Percentiles rank a stretch among this genome's conserved stretches.
phyloP scores from a whole-genome alignment of 2,888 invertebrate genomes.

The Bombylius discolor region DNA sequence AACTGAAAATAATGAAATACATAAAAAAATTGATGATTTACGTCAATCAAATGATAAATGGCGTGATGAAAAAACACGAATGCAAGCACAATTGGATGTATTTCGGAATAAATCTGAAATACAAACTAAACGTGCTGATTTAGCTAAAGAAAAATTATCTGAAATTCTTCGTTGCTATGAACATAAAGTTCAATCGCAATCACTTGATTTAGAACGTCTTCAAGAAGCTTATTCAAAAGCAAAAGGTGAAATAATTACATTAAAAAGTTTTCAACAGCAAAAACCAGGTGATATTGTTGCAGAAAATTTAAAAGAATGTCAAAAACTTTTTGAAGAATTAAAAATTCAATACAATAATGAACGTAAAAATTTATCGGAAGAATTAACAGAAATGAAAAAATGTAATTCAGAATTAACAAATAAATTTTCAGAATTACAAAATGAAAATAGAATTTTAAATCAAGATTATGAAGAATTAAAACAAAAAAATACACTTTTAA shows the following conservation, averaged over 20 bases:
- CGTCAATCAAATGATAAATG: conserved; percentile 37
- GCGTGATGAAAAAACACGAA: conserved; percentile 31
- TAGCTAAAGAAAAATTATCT: conserved; percentile 58
- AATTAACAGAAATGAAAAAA: conserved; percentile 16
- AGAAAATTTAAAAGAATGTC: conserved; percentile 58
- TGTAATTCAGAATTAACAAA: conserved; percentile 10
- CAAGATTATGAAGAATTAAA: conserved; percentile 16
- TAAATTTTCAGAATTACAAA: conserved; percentile 12
- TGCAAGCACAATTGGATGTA: conserved; percentile 31
- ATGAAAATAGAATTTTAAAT: conserved; percentile 18
- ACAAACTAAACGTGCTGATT: conserved; percentile 47
- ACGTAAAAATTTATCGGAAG: conserved; percentile 42
- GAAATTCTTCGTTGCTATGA: conserved; percentile 63
- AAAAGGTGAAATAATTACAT: conserved; percentile 27
- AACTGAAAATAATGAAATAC: conserved; percentile 53
- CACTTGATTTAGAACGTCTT: conserved; percentile 31
- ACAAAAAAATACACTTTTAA: conserved; percentile 19
- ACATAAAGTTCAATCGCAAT: conserved; percentile 46
- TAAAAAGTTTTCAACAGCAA: conserved; percentile 22
- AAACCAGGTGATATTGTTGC: conserved; percentile 35
- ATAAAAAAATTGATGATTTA: conserved; percentile 40
- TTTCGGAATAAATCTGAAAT: conserved; percentile 33
- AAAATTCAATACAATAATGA: conserved; percentile 60
- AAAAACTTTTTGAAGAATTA: conserved; percentile 59
- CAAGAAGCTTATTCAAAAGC: conserved; percentile 32